These are phyloP conservation scores for Listrodromus nycthemerus DNA, from an alignment of 2,888 invertebrate species.

Conservation along the genomic window DNA sequence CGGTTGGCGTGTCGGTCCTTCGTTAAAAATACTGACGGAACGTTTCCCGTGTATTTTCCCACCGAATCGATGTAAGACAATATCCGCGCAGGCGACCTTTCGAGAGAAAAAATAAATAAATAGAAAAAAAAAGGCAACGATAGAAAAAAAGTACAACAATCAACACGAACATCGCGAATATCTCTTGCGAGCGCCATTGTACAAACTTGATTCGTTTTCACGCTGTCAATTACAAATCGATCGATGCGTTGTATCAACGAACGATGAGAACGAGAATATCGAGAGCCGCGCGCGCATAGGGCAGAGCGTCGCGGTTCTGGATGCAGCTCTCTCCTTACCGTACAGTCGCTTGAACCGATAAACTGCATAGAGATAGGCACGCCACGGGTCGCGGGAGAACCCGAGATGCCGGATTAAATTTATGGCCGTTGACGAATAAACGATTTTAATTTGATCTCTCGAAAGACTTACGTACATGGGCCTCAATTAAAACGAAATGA, in stretches of 20 bases:
- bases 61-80: too few species aligned
- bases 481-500: conserved; percentile 47
- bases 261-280: conserved; percentile 19
- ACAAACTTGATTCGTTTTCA: conserved; percentile 30
- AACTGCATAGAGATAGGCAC: background rate
- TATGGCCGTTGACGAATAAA: conserved; percentile 36
- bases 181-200: background rate
- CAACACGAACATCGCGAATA: conserved; percentile 35
- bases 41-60: too few species aligned
- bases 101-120: background rate
- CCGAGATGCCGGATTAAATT: conserved; percentile 11
- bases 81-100: conserved; percentile 47
- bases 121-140: too few species aligned
- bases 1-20: too few species aligned
- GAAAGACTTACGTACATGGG: conserved; percentile 28
- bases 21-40: too few species aligned
- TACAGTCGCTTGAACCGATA: background rate
- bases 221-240: conserved; percentile 43
- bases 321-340: background rate
- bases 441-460: conserved; percentile 28
- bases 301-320: background rate
- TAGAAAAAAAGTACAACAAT: conserved; percentile 32
- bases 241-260: conserved; percentile 26
- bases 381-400: background rate
- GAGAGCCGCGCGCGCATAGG: background rate